Percentiles rank a stretch among this genome's conserved stretches.
phyloP scores from a whole-genome alignment of 1,140 invertebrate species.

The Penaeus indicus region DNA sequence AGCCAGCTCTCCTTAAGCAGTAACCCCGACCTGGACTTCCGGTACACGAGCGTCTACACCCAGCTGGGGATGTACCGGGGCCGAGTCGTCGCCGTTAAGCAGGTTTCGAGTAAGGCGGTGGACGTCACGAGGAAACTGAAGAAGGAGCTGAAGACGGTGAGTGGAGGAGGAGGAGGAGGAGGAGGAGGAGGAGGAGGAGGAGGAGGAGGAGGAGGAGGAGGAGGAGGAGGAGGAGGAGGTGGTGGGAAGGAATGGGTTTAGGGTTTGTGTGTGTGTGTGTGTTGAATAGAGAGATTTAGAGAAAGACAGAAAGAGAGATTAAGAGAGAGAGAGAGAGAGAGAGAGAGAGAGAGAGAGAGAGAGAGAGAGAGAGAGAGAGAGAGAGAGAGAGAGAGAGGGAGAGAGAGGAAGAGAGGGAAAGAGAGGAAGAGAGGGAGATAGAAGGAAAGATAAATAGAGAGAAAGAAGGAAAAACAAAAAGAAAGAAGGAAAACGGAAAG shows the following conservation, averaged over 20 bases:
- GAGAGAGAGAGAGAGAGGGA: too few species aligned
- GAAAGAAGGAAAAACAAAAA: too few species aligned
- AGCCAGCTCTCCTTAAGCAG: conserved; percentile 89
- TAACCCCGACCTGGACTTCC: conserved; percentile 86
- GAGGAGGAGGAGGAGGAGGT: too few species aligned
- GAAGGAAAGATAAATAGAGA: too few species aligned
- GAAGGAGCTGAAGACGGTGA: conserved; percentile 88
- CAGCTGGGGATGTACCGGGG: conserved; percentile 91
- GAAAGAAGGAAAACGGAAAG: too few species aligned
- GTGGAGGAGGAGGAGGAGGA: not conserved
- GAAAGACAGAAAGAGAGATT: too few species aligned
- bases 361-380: too few species aligned
- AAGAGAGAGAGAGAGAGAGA: not conserved
- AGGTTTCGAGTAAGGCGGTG: conserved; percentile 85
- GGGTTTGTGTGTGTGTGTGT: too few species aligned
- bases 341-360: too few species aligned
- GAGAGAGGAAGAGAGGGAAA: too few species aligned
- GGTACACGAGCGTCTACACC: conserved; percentile 88
- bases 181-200: conserved; percentile 82
- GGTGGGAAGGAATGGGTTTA: not conserved
- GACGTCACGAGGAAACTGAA: conserved; percentile 93
- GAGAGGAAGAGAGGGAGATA: too few species aligned
- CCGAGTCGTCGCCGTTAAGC: conserved; percentile 87
- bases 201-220: conserved; percentile 85
- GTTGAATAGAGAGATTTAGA: not conserved